Conservation (phyloP, 37 sponge, comb jelly and placozoan species). For the Ianthella basta region DNA sequence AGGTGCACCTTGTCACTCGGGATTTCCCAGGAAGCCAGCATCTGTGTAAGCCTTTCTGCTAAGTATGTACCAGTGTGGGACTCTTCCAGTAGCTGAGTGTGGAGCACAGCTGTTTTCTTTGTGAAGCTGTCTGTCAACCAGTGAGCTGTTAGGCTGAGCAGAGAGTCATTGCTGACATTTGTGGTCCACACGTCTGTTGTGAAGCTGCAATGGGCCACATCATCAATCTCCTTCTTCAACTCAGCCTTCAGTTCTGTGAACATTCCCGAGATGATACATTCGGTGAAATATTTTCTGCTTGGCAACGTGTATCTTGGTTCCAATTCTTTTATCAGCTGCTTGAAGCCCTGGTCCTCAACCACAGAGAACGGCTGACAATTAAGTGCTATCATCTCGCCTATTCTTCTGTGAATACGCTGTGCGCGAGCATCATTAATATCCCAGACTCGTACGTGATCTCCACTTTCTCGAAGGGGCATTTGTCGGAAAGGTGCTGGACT, state of each 20-base stretch:
- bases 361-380: conserved; percentile 49
- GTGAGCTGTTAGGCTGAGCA: conserved; percentile 50
- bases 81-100: conserved; percentile 32
- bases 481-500: no score
- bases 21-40: background rate
- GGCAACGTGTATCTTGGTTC: conserved; percentile 41
- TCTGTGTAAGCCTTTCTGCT: background rate
- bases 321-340: conserved; percentile 5
- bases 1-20: conserved; percentile 12
- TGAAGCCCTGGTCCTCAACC: conserved; percentile 50
- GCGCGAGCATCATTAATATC: conserved; percentile 52
- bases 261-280: conserved; percentile 24
- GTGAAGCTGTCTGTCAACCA: conserved; percentile 42
- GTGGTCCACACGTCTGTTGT: conserved; percentile 53
- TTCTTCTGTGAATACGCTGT: conserved; percentile 21
- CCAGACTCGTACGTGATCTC: conserved; percentile 24
- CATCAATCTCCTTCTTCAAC: conserved; percentile 7
- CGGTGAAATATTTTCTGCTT: conserved; percentile 54
- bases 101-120: conserved; percentile 35
- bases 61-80: conserved; percentile 47
- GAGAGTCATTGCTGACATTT: conserved; percentile 35
- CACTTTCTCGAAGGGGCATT: background rate
- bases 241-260: background rate
- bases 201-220: conserved; percentile 25
- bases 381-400: conserved; percentile 52